phyloP scores from a whole-genome alignment of 2,113 vertebrate species.

The Pelusios castaneus region DNA sequence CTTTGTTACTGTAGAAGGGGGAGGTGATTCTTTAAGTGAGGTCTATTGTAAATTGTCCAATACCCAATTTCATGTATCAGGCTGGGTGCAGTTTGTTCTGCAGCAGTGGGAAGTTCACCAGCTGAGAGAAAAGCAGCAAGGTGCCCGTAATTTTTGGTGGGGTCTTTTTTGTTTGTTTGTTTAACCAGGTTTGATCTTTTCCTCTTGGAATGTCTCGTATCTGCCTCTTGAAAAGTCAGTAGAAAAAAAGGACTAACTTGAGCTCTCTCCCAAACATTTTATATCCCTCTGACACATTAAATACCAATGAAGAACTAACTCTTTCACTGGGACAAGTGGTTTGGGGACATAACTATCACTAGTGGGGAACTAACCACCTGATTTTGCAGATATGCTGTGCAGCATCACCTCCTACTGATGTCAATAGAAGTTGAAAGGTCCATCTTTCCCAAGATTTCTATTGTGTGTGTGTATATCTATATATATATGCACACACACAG shows the following conservation, averaged over 20 bases:
- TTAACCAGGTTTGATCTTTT: not conserved
- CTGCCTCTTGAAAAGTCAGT: not conserved
- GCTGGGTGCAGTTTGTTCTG: not conserved
- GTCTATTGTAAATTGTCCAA: not conserved
- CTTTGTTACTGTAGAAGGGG: not conserved
- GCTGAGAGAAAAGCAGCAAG: not conserved
- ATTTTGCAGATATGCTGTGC: not conserved
- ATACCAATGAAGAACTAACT: not conserved
- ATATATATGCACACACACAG: too few species aligned
- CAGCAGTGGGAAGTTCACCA: not conserved
- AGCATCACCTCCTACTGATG: not conserved
- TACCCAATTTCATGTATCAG: not conserved
- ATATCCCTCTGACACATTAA: not conserved
- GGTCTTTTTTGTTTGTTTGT: not conserved
- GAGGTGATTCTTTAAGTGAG: slow-evolving; percentile 12
- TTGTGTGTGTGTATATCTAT: not conserved
- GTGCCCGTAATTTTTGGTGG: not conserved
- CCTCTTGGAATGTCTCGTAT: not conserved
- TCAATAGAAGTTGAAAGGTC: not conserved
- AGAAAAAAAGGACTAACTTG: not conserved
- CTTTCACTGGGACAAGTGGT: not conserved
- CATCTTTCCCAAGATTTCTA: not conserved
- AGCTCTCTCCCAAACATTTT: not conserved
- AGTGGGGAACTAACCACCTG: not conserved
- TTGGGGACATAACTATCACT: not conserved